Conservation (phyloP, 2,797 vertebrate species). For the Phoebastria nigripes region DNA sequence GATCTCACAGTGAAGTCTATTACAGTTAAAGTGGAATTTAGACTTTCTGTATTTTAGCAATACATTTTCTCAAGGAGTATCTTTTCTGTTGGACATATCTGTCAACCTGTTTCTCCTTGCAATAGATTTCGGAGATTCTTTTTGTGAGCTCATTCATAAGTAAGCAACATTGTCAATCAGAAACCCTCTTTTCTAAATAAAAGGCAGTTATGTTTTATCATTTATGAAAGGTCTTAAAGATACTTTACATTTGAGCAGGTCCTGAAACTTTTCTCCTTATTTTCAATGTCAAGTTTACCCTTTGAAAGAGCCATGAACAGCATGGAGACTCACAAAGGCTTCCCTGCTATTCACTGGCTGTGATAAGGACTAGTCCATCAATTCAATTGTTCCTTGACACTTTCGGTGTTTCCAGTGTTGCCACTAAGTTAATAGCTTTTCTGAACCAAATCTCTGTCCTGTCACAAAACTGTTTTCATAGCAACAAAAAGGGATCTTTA, state of each 20-base stretch:
- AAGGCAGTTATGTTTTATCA: neutral
- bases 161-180: neutral
- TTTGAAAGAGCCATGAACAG: neutral
- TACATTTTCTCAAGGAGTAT: neutral
- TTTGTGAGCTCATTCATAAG: neutral
- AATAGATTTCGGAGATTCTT: neutral
- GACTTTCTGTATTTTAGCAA: neutral
- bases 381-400: neutral
- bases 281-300: neutral
- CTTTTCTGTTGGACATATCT: neutral
- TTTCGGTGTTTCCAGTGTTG: neutral
- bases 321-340: neutral
- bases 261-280: neutral
- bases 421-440: neutral
- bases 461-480: neutral
- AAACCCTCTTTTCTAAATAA: neutral
- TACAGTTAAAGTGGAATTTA: neutral
- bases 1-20: neutral
- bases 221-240: neutral
- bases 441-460: constrained; percentile 6
- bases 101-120: neutral
- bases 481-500: neutral
- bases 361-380: neutral
- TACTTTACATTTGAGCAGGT: neutral
- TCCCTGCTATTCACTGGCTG: neutral